Evolutionary conservation across 2,113 vertebrate species (phyloP).

Genomic region (Etheostoma spectabile): DNA sequence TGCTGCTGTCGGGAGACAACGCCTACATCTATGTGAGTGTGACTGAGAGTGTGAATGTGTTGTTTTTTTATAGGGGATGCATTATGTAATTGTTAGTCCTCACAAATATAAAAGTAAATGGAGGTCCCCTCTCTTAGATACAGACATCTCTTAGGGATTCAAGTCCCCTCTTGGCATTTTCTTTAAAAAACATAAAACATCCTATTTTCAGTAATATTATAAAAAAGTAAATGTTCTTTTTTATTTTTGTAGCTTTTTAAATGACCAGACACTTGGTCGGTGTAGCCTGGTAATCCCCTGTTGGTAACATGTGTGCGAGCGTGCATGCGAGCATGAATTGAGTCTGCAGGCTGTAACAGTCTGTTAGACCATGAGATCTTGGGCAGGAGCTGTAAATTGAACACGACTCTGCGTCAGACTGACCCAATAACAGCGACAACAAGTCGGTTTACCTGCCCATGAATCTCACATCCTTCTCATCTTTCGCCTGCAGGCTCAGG

Average conservation of each 20-base stretch:
- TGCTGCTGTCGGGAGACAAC: conserved; percentile 72
- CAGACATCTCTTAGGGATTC: no score
- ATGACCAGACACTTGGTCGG: no score
- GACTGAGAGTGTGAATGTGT: conserved; percentile 30
- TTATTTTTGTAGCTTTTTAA: no score
- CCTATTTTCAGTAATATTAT: no score
- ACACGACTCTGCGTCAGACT: conserved; percentile 15
- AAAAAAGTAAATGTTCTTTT: no score
- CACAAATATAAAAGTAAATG: not conserved
- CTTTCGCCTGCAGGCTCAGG: not conserved
- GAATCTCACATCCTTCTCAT: not conserved
- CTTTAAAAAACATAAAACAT: no score
- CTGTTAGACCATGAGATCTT: not conserved
- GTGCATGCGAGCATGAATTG: not conserved
- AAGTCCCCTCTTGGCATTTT: no score
- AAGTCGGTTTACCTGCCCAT: conserved; percentile 2
- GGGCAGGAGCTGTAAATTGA: not conserved
- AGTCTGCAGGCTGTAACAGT: not conserved
- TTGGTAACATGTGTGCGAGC: no score
- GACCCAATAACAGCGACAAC: not conserved
- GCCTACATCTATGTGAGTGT: conserved; percentile 82
- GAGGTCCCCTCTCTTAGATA: no score
- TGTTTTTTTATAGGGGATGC: not conserved
- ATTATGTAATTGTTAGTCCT: not conserved
- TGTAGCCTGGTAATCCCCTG: no score